Evolutionary conservation across 2,113 vertebrate genomes (phyloP).

Genomic region (Cyanoderma ruficeps): DNA sequence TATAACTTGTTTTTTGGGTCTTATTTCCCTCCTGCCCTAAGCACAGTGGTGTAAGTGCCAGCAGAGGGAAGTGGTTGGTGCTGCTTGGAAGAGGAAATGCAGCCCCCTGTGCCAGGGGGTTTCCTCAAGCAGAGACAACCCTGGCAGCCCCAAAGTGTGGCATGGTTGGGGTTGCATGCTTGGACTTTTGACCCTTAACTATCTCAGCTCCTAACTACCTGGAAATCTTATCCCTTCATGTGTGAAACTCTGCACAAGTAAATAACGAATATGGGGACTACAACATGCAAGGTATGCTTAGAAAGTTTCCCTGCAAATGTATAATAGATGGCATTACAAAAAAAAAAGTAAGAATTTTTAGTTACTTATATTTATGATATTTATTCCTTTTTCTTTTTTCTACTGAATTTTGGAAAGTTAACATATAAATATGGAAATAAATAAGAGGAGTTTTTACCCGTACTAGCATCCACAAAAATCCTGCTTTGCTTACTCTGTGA

Average conservation of each 20-base stretch:
- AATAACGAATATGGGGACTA: neutral
- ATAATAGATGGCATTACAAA: neutral
- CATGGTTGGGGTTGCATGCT: fast-evolving
- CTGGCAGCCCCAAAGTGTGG: neutral
- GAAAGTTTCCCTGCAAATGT: neutral
- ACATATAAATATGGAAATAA: neutral
- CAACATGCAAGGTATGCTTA: neutral
- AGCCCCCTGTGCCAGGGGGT: fast-evolving
- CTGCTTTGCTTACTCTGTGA: neutral
- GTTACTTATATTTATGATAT: neutral
- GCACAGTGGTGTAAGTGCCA: neutral
- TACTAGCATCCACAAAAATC: neutral
- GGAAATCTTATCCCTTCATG: neutral
- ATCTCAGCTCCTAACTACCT: neutral
- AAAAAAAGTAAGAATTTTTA: neutral
- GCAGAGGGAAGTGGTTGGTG: neutral
- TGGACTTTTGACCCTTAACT: neutral
- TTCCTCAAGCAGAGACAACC: fast-evolving
- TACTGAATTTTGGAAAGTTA: neutral
- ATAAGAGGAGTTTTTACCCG: neutral
- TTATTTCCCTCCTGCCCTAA: neutral
- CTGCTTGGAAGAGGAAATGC: neutral
- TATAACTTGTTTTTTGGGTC: neutral
- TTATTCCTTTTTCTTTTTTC: neutral
- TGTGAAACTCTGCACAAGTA: neutral